Conservation (phyloP, 2,113 vertebrate species). For the Caloenas nicobarica region DNA sequence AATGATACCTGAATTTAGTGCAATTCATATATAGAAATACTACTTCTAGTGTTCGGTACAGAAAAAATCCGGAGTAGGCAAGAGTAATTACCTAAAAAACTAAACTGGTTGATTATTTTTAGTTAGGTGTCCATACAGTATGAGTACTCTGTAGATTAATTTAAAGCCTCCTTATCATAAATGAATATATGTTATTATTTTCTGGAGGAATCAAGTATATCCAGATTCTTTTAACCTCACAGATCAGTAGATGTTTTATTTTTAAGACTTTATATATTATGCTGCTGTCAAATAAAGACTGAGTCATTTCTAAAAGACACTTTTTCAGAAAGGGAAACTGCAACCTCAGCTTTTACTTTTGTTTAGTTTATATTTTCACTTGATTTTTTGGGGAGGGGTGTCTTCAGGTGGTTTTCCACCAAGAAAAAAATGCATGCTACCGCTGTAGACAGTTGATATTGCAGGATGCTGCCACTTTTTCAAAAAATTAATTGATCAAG, state of each 20-base stretch:
- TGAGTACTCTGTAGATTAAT: neutral
- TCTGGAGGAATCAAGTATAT: neutral
- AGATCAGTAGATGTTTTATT: neutral
- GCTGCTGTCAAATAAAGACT: neutral
- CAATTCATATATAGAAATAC: neutral
- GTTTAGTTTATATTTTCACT: neutral
- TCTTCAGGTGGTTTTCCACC: neutral
- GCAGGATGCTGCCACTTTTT: neutral
- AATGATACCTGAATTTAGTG: neutral
- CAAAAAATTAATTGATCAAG: neutral
- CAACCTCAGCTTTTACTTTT: neutral
- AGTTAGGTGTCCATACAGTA: neutral
- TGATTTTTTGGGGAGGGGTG: neutral
- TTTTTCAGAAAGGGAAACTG: neutral
- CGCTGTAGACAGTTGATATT: neutral
- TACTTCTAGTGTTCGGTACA: neutral
- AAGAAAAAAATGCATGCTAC: neutral
- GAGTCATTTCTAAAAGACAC: neutral
- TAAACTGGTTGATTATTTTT: neutral
- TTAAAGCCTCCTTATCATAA: neutral
- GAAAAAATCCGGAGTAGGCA: neutral
- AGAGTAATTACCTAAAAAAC: neutral
- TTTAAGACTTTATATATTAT: neutral
- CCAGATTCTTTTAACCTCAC: neutral
- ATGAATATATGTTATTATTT: neutral